phyloP scores from a whole-genome alignment of 2,888 invertebrate genomes.

The Pomacea canaliculata region DNA sequence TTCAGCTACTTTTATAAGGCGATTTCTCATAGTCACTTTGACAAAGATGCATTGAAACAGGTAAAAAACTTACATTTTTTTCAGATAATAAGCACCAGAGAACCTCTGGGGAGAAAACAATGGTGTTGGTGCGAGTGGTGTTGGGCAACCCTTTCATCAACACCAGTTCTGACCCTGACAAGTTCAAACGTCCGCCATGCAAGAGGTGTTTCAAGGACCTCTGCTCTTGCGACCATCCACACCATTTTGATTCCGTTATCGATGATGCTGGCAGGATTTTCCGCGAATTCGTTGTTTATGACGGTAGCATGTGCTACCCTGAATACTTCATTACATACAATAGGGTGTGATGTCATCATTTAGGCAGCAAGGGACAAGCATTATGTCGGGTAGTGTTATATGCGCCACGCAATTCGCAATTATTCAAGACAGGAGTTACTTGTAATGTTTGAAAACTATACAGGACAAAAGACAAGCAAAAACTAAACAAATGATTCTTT shows the following conservation, averaged over 20 bases:
- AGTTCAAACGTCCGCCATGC: conserved; percentile 17
- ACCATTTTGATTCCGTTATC: conserved; percentile 13
- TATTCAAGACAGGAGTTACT: too few species aligned
- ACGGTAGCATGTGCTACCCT: conserved; percentile 13
- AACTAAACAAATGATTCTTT: too few species aligned
- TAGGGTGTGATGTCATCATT: background rate
- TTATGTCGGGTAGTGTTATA: too few species aligned
- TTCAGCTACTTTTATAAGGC: too few species aligned
- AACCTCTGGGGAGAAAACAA: conserved; percentile 16
- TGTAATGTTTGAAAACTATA: too few species aligned
- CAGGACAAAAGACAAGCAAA: too few species aligned
- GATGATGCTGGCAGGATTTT: conserved; percentile 16
- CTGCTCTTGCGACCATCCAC: background rate
- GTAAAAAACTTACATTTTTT: background rate
- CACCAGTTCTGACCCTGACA: background rate
- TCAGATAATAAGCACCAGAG: conserved; percentile 11
- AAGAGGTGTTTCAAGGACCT: conserved; percentile 9
- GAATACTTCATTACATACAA: conserved; percentile 27
- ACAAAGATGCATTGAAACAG: too few species aligned
- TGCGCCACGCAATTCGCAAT: too few species aligned
- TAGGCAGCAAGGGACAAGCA: background rate
- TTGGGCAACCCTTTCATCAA: conserved; percentile 15
- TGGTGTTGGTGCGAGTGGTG: conserved; percentile 14
- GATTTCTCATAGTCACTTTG: too few species aligned
- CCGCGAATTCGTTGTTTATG: conserved; percentile 24